Evolutionary conservation across 2,797 vertebrate genomes (phyloP).

Genomic region (Mormyrus hasselquistii): DNA sequence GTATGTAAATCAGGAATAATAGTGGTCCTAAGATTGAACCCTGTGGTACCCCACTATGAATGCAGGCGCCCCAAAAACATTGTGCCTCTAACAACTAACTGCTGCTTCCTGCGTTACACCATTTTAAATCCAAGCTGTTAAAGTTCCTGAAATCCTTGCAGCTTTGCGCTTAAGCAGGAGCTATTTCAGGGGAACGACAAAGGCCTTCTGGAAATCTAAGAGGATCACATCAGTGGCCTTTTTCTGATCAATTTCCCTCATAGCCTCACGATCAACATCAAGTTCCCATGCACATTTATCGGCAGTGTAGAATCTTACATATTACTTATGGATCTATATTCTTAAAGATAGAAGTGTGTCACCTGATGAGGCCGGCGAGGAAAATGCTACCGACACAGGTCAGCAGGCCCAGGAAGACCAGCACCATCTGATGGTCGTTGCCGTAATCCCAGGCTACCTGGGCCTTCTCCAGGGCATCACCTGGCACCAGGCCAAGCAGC

Average conservation of each 20-base stretch:
- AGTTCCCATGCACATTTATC: background rate
- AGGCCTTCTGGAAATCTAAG: background rate
- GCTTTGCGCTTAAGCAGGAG: background rate
- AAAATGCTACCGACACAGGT: conserved; percentile 79
- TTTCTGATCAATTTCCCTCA: background rate
- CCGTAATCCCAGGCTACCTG: conserved; percentile 69
- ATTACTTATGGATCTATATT: background rate
- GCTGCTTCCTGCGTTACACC: background rate
- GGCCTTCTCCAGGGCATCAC: conserved; percentile 53
- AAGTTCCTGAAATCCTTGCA: background rate
- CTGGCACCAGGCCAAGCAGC: conserved; percentile 66
- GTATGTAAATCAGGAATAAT: background rate
- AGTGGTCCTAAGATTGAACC: background rate
- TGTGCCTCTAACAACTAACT: background rate
- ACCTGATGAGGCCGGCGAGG: conserved; percentile 81
- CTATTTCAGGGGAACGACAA: background rate
- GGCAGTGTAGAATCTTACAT: background rate
- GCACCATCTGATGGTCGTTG: conserved; percentile 68
- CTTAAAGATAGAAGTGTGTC: background rate
- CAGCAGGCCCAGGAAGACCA: conserved; percentile 72
- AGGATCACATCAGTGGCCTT: background rate
- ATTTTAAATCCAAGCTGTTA: background rate
- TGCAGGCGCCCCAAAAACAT: background rate
- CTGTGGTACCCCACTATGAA: background rate
- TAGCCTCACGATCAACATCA: background rate